phyloP scores from a whole-genome alignment of 2,888 invertebrate genomes.

The Erannis defoliaria region DNA sequence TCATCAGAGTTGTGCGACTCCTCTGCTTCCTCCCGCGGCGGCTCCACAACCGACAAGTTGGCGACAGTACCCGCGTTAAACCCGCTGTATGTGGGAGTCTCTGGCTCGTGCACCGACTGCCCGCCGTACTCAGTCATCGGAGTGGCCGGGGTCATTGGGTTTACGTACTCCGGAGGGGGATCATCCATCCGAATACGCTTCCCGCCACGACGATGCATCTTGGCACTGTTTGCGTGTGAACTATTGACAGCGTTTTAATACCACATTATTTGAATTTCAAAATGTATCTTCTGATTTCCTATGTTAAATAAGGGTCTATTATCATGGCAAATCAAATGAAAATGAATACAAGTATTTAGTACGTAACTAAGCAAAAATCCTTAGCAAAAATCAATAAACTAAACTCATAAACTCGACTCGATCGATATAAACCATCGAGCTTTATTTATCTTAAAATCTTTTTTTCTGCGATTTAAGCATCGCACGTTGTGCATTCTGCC shows the following conservation, averaged over 20 bases:
- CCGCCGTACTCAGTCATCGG: conserved; percentile 86
- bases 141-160: conserved; percentile 86
- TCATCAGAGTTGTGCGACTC: conserved; percentile 72
- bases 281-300: background rate
- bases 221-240: conserved; percentile 43
- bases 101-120: conserved; percentile 81
- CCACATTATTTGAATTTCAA: background rate
- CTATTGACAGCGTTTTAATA: background rate
- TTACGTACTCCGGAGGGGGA: conserved; percentile 95
- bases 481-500: too few species aligned
- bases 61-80: conserved; percentile 70
- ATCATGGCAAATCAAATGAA: background rate
- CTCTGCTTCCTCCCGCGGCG: conserved; percentile 71
- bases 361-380: conserved; percentile 39
- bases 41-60: conserved; percentile 69
- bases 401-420: too few species aligned
- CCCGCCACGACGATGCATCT: conserved; percentile 93
- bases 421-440: too few species aligned
- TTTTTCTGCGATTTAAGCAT: too few species aligned
- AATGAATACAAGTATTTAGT: too few species aligned
- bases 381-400: conserved; percentile 22
- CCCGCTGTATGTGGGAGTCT: conserved; percentile 78
- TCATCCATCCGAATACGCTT: conserved; percentile 97
- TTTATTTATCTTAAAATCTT: too few species aligned
- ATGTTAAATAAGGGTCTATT: background rate